Base-by-base conservation (phyloP, 2,888 invertebrate genomes). In the Trichacis sp. region DNA sequence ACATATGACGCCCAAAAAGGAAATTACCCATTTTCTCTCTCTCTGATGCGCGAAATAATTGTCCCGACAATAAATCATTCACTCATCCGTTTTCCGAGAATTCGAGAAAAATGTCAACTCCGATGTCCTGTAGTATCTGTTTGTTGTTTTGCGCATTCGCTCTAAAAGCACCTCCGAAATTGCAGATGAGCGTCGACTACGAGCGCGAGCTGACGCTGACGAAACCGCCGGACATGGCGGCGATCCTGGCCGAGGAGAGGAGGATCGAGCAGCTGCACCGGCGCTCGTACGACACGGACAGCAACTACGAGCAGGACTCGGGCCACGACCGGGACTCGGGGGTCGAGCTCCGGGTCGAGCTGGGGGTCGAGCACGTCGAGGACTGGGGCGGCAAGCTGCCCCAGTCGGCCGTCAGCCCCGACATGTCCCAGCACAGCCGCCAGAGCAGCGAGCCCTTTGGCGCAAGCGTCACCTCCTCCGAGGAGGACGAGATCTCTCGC, bases 391-490 rank as follows among this genome's bases (percentile, higher is more conserved):
- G 77, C 6, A 84, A 84, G 58, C 83, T 83, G 55, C 79, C 83
- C 1, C 84, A 84, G 58, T 83, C 83, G 55, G 79, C 83, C 1
- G 78, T 83, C 19, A 84, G 84, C 45, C 84, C 84, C 0, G 84
- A 83, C 61, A 84, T 84, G 83, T 84, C 84, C 0, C 89, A 91
- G 73, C 93, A 93, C 76, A 93, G 92, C 77, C 89, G 93, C 73
- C 93, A 93, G 80, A 92, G 93, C 77, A 93, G 93, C 83, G 93
- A 93, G 85, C 91, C 91, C 2, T 92, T 91, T 83, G 86, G 85
- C 9, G 92, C 91, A 6, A 89, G 90, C n/a, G 87, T 90, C 48
- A 91, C 91, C 36, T 93, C 93, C 5, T 85, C 86, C 8, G 93
- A 93, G 77, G 94, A 94, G 81, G 93, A 92, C 76, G 93, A 93